A percentile compares a stretch with the other conserved stretches of the same genome.
Conservation (phyloP, 1,140 invertebrate genomes). For the Microvelia longipes region DNA sequence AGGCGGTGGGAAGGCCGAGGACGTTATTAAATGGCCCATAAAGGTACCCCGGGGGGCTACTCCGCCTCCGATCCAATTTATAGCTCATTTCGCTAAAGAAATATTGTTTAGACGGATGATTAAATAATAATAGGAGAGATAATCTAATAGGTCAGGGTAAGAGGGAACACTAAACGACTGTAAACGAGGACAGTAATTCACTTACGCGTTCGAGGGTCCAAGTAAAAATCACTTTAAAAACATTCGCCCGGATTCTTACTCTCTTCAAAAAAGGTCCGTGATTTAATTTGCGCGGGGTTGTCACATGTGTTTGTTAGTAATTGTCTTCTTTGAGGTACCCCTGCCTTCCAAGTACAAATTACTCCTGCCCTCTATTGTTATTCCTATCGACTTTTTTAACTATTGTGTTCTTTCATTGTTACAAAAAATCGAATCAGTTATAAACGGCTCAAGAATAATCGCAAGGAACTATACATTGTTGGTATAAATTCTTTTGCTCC, state of each 20-base stretch:
- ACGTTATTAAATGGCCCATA: background rate
- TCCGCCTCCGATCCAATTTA: background rate
- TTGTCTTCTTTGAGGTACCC: background rate
- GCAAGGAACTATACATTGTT: too few relatives aligned
- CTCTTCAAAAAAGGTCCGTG: background rate
- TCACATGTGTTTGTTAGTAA: background rate
- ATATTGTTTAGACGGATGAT: background rate
- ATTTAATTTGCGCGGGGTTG: background rate
- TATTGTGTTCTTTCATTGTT: too few relatives aligned
- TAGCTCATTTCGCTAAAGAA: background rate
- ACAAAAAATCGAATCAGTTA: too few relatives aligned
- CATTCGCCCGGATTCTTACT: background rate
- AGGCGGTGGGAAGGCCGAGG: too few relatives aligned
- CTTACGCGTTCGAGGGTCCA: background rate
- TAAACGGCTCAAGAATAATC: too few relatives aligned
- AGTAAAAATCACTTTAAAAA: background rate
- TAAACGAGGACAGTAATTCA: background rate
- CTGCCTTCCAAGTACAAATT: background rate
- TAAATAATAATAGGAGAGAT: background rate
- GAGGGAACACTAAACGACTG: background rate
- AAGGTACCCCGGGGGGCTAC: background rate
- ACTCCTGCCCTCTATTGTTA: background rate
- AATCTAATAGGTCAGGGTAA: background rate
- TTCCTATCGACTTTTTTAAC: too few relatives aligned
- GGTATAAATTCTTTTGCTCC: too few relatives aligned